Evolutionary conservation across 2,113 vertebrate genomes (phyloP).

Genomic region (Mastomys coucha): DNA sequence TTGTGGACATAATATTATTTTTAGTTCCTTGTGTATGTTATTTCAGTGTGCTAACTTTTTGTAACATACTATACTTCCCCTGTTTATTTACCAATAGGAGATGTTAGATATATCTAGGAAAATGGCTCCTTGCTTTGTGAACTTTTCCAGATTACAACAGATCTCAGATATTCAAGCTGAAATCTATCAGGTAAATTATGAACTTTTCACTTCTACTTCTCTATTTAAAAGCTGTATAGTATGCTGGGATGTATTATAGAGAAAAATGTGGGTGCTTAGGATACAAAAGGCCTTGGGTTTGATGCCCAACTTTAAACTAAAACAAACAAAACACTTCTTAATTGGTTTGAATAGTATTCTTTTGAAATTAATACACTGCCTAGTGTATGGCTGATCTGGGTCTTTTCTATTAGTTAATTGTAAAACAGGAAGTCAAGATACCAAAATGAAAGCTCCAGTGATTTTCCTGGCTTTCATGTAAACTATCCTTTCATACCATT

Average conservation of each 20-base stretch:
- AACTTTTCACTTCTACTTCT: conserved; percentile 15
- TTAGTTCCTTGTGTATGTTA: background rate
- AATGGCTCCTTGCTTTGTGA: conserved; percentile 83
- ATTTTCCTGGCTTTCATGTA: conserved; percentile 3
- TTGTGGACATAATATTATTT: background rate
- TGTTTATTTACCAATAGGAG: conserved; percentile 85
- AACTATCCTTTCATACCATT: background rate
- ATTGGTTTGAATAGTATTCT: conserved; percentile 20
- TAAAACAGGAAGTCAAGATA: background rate
- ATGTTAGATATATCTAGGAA: conserved; percentile 85
- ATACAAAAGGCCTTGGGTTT: background rate
- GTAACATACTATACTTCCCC: conserved; percentile 7
- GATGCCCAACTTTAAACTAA: background rate
- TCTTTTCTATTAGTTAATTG: background rate
- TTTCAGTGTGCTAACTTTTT: conserved; percentile 9
- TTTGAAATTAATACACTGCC: background rate
- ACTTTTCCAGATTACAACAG: conserved; percentile 87
- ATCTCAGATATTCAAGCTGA: conserved; percentile 86
- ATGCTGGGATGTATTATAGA: background rate
- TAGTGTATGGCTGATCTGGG: background rate
- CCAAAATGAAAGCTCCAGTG: conserved; percentile 23
- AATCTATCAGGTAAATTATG: conserved; percentile 89
- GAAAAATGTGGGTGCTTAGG: background rate
- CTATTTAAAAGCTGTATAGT: background rate
- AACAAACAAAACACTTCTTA: background rate